Percentiles rank a stretch among this genome's conserved stretches.
Evolutionary conservation across 1,140 invertebrate species (phyloP).

Genomic region (Pentalonia nigronervosa): DNA sequence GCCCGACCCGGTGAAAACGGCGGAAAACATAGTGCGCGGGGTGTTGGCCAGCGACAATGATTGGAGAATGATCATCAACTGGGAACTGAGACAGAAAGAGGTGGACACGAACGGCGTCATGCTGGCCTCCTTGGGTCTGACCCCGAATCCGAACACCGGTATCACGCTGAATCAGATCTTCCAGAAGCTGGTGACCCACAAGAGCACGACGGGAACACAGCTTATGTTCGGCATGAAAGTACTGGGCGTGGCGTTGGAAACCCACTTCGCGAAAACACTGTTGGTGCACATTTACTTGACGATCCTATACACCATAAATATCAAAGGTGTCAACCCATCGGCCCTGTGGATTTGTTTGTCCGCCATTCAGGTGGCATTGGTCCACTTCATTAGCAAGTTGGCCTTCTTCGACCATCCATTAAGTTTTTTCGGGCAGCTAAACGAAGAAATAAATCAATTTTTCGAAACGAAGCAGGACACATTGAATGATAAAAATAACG

Average conservation of each 20-base stretch:
- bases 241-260: neutral
- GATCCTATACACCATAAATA: rapidly evolving
- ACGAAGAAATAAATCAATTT: neutral
- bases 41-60: neutral
- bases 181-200: neutral
- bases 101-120: neutral
- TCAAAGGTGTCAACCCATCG: too few relatives aligned
- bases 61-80: neutral
- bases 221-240: neutral
- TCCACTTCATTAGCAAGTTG: neutral
- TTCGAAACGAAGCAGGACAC: rapidly evolving
- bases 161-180: neutral
- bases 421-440: neutral
- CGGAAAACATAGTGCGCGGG: neutral
- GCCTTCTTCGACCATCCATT: neutral
- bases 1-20: neutral
- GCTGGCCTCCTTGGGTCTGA: neutral
- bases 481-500: neutral
- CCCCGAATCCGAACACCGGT: rapidly evolving
- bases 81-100: rapidly evolving
- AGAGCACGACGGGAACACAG: neutral
- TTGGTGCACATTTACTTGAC: neutral
- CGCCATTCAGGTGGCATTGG: neutral
- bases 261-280: neutral
- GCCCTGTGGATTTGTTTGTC: neutral